Base-by-base conservation (phyloP, 2,888 invertebrate species). In the Tinea trinotella region DNA sequence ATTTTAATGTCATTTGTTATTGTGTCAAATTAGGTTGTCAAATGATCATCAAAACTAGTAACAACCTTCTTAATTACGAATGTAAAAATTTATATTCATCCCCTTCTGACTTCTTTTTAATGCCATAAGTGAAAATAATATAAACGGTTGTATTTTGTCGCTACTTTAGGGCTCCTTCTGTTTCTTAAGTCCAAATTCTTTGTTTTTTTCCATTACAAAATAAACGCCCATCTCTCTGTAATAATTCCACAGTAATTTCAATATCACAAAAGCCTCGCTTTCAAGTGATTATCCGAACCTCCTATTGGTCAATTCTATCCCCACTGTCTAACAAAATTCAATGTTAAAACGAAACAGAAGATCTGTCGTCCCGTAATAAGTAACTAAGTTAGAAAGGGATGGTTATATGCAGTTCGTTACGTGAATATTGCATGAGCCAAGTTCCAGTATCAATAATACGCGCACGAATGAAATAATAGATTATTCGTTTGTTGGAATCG, bases 391-490 rank as follows among this genome's bases (percentile, higher is more conserved):
- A 52, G 63, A 84, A 52, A 44, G 74, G 67, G 82, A 84, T 46
- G 55, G 58, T 35, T 57, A 58, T 63, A 67, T 52, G 61, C 70
- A 64, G 68, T 65, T 74, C 61, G 58, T 63, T 59, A 56, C 60
- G 65, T 82, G 67, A 82, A 84, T 83, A 75, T 78, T 84, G 80
- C 67, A 83, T 81, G 77, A 74, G 68, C 67, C 68, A 67, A 76
- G 73, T 74, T 70, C 67, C 66, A 72, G 74, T 84, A 84, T 84
- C 83, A 84, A 84, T 84, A 85, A 84, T 84, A 81, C 77, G 83
- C 68, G 85, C 73, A 79, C 82, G 85, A 85, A 84, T 84, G 85
- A 84, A 85, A 85, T 84, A 85, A 85, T 85, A 83, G 85, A 84
- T 84, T 81, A 84, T 84, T 81, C 83, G 82, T 83, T 83, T 84